Evolutionary conservation across 2,888 invertebrate species (phyloP).

Genomic region (Antitype chi): DNA sequence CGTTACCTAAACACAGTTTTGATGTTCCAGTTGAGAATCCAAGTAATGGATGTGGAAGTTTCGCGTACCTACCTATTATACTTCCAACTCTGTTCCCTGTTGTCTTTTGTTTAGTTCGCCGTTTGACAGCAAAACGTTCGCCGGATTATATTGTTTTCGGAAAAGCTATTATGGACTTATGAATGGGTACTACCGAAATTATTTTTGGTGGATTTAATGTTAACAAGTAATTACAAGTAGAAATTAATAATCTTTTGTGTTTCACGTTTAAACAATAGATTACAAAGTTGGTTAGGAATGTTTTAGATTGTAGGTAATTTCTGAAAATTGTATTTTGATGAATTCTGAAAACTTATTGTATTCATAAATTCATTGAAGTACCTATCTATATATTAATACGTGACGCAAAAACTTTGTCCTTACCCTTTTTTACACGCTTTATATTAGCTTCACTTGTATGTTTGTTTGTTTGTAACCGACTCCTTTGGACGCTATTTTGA

Average conservation of each 20-base stretch:
- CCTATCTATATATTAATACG: not conserved
- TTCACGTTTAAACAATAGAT: constrained; percentile 24
- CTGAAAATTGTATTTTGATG: constrained; percentile 3
- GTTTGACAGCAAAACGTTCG: constrained; percentile 62
- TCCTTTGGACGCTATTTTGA: too few relatives aligned
- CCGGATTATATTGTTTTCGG: constrained; percentile 65
- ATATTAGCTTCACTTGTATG: too few relatives aligned
- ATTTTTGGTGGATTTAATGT: constrained; percentile 64
- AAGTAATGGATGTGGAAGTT: constrained; percentile 59
- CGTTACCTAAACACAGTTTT: constrained; percentile 52
- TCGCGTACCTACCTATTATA: constrained; percentile 14
- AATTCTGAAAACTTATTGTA: not conserved
- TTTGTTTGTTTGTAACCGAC: too few relatives aligned
- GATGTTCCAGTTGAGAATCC: constrained; percentile 42
- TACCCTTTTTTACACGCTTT: too few relatives aligned
- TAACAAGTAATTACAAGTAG: constrained; percentile 60
- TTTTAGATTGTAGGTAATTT: constrained; percentile 25
- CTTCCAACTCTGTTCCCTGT: not conserved
- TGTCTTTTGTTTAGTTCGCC: constrained; percentile 57
- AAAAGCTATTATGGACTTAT: constrained; percentile 58
- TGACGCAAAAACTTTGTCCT: too few relatives aligned
- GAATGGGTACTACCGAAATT: constrained; percentile 51
- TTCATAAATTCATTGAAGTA: not conserved
- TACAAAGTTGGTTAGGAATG: constrained; percentile 24
- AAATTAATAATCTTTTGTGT: constrained; percentile 63